These are phyloP conservation scores for Coluber constrictor DNA, from an alignment of 2,797 vertebrate genomes.

Conservation along the genomic window DNA sequence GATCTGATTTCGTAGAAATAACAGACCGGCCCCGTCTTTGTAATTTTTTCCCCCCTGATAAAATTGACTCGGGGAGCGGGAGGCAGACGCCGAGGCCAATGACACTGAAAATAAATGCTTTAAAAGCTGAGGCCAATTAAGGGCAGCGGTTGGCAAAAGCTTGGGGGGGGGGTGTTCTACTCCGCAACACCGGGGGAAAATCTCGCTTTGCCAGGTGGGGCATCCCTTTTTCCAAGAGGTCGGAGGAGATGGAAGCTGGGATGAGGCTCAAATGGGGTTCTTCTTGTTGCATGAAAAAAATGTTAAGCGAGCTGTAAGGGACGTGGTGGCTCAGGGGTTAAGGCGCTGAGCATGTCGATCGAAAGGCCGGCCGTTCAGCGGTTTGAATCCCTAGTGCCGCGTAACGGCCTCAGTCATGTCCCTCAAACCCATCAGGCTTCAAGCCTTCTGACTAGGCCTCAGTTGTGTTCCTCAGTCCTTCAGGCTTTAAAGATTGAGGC, in stretches of 20 bases:
- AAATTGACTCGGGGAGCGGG: slow-evolving; percentile 50
- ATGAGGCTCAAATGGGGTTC: no score
- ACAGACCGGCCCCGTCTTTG: slow-evolving; percentile 41
- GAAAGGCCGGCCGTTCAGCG: no score
- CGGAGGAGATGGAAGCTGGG: not conserved
- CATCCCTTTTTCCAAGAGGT: not conserved
- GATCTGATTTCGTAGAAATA: slow-evolving; percentile 60
- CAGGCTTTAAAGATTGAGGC: not conserved
- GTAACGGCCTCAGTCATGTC: not conserved
- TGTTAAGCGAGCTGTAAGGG: no score
- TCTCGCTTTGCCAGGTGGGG: not conserved
- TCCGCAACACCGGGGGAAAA: not conserved
- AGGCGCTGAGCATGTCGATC: no score
- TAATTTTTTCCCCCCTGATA: slow-evolving; percentile 46
- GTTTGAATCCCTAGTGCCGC: no score
- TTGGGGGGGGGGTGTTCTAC: not conserved
- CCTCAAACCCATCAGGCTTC: not conserved
- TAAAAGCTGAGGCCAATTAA: slow-evolving; percentile 51
- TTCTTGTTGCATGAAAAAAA: no score
- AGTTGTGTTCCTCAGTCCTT: not conserved
- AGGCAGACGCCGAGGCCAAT: slow-evolving; percentile 49
- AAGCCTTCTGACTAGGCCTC: not conserved
- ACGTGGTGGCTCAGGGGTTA: no score
- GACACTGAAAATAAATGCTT: slow-evolving; percentile 50
- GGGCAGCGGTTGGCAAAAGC: not conserved